A percentile compares a stretch with the other conserved stretches of the same genome.
Evolutionary conservation across 37 sponge, comb jelly and placozoan species (phyloP).

Genomic region (Spongia lamella): DNA sequence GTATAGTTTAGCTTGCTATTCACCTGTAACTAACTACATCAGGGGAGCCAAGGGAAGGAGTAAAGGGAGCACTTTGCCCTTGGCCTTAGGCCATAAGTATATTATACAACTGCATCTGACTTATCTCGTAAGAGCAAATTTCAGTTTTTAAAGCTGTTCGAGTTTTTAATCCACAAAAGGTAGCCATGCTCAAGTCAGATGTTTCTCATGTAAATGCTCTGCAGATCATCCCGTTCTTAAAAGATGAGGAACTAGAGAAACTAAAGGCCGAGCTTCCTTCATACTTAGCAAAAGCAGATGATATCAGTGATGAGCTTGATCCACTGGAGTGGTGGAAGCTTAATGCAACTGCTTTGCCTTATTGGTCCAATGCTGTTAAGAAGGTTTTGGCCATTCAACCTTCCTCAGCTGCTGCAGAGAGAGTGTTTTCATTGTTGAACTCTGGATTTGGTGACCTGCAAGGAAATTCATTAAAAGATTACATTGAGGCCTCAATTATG

Average conservation of each 20-base stretch:
- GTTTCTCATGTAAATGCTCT: conserved; percentile 13
- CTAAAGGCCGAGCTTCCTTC: conserved; percentile 19
- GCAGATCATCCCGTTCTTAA: conserved; percentile 20
- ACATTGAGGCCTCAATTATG: conserved; percentile 33
- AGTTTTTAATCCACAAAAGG: conserved; percentile 31
- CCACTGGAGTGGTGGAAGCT: conserved; percentile 38
- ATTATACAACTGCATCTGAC: too few relatives aligned
- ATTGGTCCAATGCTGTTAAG: conserved; percentile 21
- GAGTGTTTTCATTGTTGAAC: conserved; percentile 17
- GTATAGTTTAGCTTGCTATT: too few relatives aligned
- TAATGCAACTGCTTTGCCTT: conserved; percentile 21
- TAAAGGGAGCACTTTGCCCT: too few relatives aligned
- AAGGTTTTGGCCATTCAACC: conserved; percentile 10
- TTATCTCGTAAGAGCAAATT: too few relatives aligned
- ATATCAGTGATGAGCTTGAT: neutral
- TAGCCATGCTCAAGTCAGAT: conserved; percentile 15
- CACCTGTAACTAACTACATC: too few relatives aligned
- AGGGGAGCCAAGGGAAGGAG: too few relatives aligned
- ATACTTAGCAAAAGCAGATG: conserved; percentile 24
- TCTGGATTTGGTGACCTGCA: conserved; percentile 24
- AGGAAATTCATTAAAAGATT: conserved; percentile 13
- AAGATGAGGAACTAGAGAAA: neutral
- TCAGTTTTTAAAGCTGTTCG: conserved; percentile 27
- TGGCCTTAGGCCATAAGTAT: too few relatives aligned
- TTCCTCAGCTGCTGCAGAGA: conserved; percentile 29